These are phyloP conservation scores for Epinephelus fuscoguttatus DNA, from an alignment of 2,113 vertebrate genomes.

Conservation along the genomic window DNA sequence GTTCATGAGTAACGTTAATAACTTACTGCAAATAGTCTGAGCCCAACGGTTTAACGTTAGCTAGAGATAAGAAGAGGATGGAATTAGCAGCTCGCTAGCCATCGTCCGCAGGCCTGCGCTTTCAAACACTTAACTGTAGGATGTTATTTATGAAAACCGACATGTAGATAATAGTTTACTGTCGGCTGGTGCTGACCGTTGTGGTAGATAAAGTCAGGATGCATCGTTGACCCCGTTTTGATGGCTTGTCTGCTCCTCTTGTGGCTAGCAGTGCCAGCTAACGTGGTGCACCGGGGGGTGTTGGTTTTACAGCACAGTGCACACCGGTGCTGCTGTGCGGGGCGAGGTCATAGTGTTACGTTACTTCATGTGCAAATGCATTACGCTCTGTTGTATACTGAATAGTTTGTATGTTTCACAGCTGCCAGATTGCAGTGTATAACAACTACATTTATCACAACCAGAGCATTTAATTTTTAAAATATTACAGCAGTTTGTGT, in stretches of 20 bases:
- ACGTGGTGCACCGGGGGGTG: slow-evolving; percentile 50
- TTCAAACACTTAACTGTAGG: neutral
- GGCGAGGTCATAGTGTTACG: neutral
- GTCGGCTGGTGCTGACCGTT: neutral
- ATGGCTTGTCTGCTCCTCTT: slow-evolving; percentile 14
- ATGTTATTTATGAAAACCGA: neutral
- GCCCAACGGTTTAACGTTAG: slow-evolving; percentile 56
- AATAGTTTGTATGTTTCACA: neutral
- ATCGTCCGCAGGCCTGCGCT: slow-evolving; percentile 35
- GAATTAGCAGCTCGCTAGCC: slow-evolving; percentile 65
- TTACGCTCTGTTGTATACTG: neutral
- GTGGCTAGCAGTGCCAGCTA: slow-evolving; percentile 67
- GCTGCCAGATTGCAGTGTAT: rapidly evolving
- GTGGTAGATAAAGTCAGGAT: neutral
- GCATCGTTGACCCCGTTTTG: neutral
- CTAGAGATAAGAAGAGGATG: slow-evolving; percentile 60
- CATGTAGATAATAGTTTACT: neutral
- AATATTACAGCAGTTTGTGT: too few relatives aligned
- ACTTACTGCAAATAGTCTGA: slow-evolving; percentile 36
- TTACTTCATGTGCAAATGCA: too few relatives aligned
- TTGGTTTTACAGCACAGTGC: slow-evolving; percentile 50
- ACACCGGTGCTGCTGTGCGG: slow-evolving; percentile 45
- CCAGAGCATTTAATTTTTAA: neutral
- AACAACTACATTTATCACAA: neutral
- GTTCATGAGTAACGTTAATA: neutral